phyloP scores from a whole-genome alignment of 2,113 vertebrate species.

The Cyanocitta stelleri region DNA sequence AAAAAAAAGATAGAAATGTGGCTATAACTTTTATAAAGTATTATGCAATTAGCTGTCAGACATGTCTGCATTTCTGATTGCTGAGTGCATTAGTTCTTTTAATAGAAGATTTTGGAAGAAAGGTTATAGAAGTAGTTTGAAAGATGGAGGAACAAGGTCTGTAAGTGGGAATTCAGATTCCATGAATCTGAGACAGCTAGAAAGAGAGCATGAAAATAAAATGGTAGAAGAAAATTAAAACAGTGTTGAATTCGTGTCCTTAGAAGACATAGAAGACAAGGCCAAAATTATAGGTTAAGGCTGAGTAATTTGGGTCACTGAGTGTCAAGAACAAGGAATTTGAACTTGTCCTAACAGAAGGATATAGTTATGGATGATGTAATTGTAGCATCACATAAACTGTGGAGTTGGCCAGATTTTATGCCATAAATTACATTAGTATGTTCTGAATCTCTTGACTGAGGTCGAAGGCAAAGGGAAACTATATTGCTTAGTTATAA shows the following conservation, averaged over 20 bases:
- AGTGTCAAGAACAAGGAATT: constrained; percentile 35
- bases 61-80: neutral
- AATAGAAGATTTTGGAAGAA: neutral
- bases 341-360: constrained; percentile 46
- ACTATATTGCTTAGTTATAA: neutral
- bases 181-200: neutral
- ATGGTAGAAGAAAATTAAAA: constrained; percentile 6
- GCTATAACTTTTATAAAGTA: neutral
- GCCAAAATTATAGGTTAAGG: constrained; percentile 27
- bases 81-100: neutral
- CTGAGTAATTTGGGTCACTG: constrained; percentile 51
- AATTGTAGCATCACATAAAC: constrained; percentile 29
- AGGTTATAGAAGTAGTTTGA: neutral
- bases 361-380: constrained; percentile 31
- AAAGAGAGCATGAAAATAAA: neutral
- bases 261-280: neutral
- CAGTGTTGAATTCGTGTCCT: constrained; percentile 10
- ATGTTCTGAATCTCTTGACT: neutral
- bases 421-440: constrained; percentile 33
- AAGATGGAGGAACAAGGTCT: neutral
- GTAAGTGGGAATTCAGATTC: neutral
- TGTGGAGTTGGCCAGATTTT: neutral
- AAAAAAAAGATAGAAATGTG: neutral
- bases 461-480: neutral
- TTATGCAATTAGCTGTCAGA: neutral